Conservation (phyloP, 2,888 invertebrate species). For the Callinectes sapidus region DNA sequence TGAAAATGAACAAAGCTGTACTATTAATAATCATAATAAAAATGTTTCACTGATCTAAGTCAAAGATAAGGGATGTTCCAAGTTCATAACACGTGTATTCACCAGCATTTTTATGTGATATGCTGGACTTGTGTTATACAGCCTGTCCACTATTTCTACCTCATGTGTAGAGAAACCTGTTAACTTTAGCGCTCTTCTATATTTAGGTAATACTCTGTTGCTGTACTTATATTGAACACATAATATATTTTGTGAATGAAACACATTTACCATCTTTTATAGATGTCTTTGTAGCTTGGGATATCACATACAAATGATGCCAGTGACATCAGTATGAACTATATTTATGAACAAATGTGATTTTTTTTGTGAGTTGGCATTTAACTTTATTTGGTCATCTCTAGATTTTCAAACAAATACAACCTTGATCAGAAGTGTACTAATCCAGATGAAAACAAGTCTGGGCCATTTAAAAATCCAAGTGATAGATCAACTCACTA, state of each 20-base stretch:
- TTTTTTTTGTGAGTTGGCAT: no score
- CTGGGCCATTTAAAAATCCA: no score
- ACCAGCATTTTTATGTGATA: background rate
- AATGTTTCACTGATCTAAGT: background rate
- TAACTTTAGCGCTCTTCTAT: background rate
- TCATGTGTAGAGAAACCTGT: background rate
- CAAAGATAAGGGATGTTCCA: background rate
- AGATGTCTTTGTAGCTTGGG: background rate
- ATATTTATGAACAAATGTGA: no score
- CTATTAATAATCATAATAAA: background rate
- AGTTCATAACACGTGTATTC: background rate
- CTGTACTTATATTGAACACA: background rate
- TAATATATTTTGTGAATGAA: background rate
- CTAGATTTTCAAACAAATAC: no score
- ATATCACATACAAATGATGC: background rate
- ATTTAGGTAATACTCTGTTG: background rate
- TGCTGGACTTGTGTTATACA: background rate
- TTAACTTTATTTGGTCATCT: no score
- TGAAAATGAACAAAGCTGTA: background rate
- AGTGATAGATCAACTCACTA: no score
- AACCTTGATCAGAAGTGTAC: no score
- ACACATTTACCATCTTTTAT: background rate
- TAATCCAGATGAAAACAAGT: no score
- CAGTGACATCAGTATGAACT: background rate
- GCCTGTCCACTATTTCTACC: slow-evolving; percentile 13